A percentile compares a stretch with the other conserved stretches of the same genome.
Evolutionary conservation across 92 coral and sea anemone genomes (phyloP).

Genomic region (Epizoanthus stellaris): DNA sequence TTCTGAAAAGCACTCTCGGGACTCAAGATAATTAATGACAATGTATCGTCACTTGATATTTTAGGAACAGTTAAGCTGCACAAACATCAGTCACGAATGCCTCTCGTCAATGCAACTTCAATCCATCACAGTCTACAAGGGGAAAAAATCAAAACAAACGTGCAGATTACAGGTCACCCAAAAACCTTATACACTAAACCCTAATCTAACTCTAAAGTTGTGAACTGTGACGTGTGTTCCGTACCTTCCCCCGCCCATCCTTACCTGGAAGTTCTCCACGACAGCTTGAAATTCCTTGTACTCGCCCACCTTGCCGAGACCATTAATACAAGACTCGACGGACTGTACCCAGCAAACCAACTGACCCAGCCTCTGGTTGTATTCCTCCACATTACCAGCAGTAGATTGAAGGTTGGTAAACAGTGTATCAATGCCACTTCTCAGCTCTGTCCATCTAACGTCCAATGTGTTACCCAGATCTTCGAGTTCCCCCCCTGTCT

Average conservation of each 20-base stretch:
- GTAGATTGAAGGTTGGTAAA: constrained; percentile 60
- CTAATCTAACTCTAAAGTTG: too few species aligned
- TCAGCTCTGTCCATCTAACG: constrained; percentile 63
- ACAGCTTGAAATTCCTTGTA: constrained; percentile 66
- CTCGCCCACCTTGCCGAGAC: constrained; percentile 61
- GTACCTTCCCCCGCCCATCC: not conserved
- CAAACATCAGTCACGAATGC: too few species aligned
- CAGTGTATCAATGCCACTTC: constrained; percentile 55
- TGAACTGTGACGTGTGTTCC: too few species aligned
- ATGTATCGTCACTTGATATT: too few species aligned
- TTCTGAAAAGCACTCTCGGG: too few species aligned
- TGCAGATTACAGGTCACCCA: too few species aligned
- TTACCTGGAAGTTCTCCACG: constrained; percentile 74
- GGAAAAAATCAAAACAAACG: too few species aligned
- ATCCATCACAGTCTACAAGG: too few species aligned
- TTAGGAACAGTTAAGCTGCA: too few species aligned
- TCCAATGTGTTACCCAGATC: constrained; percentile 37
- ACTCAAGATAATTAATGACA: too few species aligned
- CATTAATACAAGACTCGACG: constrained; percentile 52
- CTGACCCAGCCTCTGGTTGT: constrained; percentile 55
- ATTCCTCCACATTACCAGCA: constrained; percentile 66
- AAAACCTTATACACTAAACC: too few species aligned
- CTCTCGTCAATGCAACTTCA: too few species aligned
- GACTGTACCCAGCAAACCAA: constrained; percentile 65
- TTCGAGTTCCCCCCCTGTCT: constrained; percentile 54